Base-by-base conservation (phyloP, 2,888 invertebrate species). In the Nemotelus pantherinus region DNA sequence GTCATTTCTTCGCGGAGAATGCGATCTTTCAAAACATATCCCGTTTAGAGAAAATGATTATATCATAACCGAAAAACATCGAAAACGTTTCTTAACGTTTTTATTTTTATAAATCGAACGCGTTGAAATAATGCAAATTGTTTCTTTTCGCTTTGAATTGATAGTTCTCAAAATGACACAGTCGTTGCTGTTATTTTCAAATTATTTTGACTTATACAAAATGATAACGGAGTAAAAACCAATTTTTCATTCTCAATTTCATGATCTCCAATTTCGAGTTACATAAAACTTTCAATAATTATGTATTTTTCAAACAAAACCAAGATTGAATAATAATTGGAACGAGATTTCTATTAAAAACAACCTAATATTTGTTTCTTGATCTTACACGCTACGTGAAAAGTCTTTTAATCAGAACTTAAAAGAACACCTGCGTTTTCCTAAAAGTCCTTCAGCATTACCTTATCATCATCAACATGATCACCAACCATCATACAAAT, bases 331-430 rank as follows among this genome's bases (percentile, higher is more conserved):
- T 43, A 41, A 10, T 43, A 55, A 71, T 45, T 71, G 55, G 71
- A 71, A 71, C 71, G 71, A 71, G 55, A 55, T 55, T 57, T 71
- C 55, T 57, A 41, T 71, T 71, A 3, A 55, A 55, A 39, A 55
- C 43, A 65, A 7, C 57, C 0, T 25, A 25, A 25, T 25, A 25
- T 25, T 25, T 25, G 25, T 25, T 44, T 57, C 41, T 71, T 53
- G 57, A 44, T 57, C 71, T 71, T 71, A 71, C 47, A 57, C 55
- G 43, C 71, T 71, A 71, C 5, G 43, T 41, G 48, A 68, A 57
- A 71, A 71, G 71, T 71, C 71, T 71, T 71, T 68, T 71, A n/a
- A 53, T 55, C 55, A 41, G 68, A 71, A 71, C 55, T 43, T 63
- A 63, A 39, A 63, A 9, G 6, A 7, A 63, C 39, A 63, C 39